phyloP scores from a whole-genome alignment of 2,113 vertebrate species.

The Aegotheles bennettii region DNA sequence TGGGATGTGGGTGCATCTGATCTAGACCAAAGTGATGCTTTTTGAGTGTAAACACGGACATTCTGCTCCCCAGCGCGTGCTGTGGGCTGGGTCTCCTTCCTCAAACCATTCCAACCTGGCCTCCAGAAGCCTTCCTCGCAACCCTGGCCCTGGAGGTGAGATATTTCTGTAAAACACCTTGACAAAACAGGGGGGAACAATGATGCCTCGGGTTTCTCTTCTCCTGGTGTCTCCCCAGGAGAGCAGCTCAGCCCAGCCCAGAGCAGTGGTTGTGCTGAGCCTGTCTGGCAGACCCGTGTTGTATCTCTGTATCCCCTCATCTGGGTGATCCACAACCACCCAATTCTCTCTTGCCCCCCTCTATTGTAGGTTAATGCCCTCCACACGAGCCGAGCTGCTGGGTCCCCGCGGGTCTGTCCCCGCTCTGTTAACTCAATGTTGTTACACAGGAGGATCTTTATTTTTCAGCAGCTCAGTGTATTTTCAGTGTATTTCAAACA shows the following conservation, averaged over 20 bases:
- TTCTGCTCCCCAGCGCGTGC: background rate
- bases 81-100: background rate
- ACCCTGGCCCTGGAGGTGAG: background rate
- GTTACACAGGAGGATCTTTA: background rate
- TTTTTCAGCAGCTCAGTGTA: background rate
- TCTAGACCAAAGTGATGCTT: background rate
- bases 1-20: background rate
- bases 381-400: rapidly evolving
- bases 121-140: background rate
- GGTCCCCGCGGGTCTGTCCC: rapidly evolving
- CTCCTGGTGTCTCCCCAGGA: background rate
- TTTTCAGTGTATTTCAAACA: background rate
- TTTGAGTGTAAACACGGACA: background rate
- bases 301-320: background rate
- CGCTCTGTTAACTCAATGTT: rapidly evolving
- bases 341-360: background rate
- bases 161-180: background rate
- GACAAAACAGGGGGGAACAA: background rate
- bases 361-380: rapidly evolving
- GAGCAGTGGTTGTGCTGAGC: background rate
- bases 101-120: background rate
- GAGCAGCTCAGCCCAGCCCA: background rate
- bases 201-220: rapidly evolving
- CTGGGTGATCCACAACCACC: background rate
- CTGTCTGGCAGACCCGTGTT: background rate